Conservation (phyloP, 2,888 invertebrate species). For the Drosophila kanekoi region DNA sequence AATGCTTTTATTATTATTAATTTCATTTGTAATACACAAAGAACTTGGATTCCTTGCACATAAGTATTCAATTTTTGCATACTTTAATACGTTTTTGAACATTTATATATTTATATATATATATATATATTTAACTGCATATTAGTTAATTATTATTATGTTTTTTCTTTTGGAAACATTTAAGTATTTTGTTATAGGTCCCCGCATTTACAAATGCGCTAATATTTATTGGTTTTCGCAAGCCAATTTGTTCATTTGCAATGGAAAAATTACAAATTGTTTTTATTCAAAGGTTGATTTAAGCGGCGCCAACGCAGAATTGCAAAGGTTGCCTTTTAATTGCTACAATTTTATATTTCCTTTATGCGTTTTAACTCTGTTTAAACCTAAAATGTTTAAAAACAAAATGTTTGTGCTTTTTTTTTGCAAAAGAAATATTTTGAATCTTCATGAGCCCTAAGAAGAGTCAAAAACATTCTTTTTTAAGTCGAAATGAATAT, state of each 20-base stretch:
- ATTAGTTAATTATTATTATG: conserved; percentile 46
- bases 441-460: conserved; percentile 84
- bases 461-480: conserved; percentile 80
- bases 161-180: conserved; percentile 60
- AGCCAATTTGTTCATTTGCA: conserved; percentile 35
- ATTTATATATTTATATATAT: conserved; percentile 64
- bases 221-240: conserved; percentile 27
- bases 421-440: conserved; percentile 77
- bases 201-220: conserved; percentile 44
- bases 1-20: conserved; percentile 66
- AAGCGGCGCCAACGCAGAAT: conserved; percentile 46
- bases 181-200: conserved; percentile 59
- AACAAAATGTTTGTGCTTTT: conserved; percentile 23
- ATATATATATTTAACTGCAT: conserved; percentile 76
- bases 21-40: conserved; percentile 61
- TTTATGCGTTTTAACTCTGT: conserved; percentile 22
- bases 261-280: conserved; percentile 64
- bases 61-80: conserved; percentile 49
- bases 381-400: conserved; percentile 28
- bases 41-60: conserved; percentile 61
- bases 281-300: conserved; percentile 37
- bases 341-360: conserved; percentile 22
- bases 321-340: conserved; percentile 30
- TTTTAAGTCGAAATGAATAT: conserved; percentile 40
- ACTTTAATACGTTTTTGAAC: conserved; percentile 58